Conservation (phyloP, 2,113 vertebrate genomes). For the Galbula dea region DNA sequence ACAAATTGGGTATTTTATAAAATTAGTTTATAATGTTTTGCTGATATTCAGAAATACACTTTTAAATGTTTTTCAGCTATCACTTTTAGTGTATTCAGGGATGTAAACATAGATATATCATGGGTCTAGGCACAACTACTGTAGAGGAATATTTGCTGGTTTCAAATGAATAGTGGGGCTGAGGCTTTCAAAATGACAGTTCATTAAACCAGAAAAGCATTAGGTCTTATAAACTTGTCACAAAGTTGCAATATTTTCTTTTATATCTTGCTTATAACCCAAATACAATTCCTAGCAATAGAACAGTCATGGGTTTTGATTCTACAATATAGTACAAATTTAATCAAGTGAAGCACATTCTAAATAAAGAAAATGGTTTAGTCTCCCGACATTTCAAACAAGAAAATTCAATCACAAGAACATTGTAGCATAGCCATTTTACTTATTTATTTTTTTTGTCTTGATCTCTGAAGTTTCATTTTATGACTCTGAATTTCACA, state of each 20-base stretch:
- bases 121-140: background rate
- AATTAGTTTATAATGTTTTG: background rate
- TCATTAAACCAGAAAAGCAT: background rate
- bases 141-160: background rate
- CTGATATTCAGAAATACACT: background rate
- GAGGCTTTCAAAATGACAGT: background rate
- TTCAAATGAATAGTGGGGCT: background rate
- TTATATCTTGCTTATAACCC: background rate
- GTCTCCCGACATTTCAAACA: background rate
- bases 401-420: conserved; percentile 32
- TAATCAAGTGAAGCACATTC: conserved; percentile 25
- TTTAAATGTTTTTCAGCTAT: background rate
- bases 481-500: background rate
- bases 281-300: background rate
- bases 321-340: background rate
- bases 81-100: background rate
- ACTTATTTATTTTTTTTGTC: background rate
- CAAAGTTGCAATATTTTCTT: background rate
- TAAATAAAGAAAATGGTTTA: conserved; percentile 27
- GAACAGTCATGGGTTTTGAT: background rate
- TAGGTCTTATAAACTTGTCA: background rate
- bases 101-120: background rate
- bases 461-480: background rate
- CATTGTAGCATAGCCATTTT: background rate
- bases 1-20: background rate